phyloP scores from a whole-genome alignment of 2,797 vertebrate species.

The Alca torda region DNA sequence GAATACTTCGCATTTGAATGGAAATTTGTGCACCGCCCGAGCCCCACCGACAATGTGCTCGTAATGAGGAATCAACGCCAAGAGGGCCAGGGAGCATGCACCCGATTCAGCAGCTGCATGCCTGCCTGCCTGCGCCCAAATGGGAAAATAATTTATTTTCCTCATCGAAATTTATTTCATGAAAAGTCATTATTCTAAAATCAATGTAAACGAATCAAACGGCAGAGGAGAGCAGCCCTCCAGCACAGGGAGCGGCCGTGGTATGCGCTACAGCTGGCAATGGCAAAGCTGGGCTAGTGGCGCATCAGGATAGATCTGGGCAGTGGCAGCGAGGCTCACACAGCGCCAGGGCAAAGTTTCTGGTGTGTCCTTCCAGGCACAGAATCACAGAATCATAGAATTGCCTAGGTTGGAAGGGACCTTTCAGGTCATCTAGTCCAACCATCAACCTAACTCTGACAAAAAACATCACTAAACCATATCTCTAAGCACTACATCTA shows the following conservation, averaged over 20 bases:
- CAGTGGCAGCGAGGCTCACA: accelerated
- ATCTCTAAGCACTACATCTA: too few relatives aligned
- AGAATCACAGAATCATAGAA: too few relatives aligned
- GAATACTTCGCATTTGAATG: not conserved
- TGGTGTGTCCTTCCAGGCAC: not conserved
- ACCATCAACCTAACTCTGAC: too few relatives aligned
- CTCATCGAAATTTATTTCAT: not conserved
- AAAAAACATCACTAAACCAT: too few relatives aligned
- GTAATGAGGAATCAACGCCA: not conserved
- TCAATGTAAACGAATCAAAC: not conserved
- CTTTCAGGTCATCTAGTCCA: too few relatives aligned
- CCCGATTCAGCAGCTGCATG: not conserved
- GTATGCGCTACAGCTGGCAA: accelerated
- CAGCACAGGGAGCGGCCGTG: not conserved
- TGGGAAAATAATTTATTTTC: slow-evolving; percentile 1
- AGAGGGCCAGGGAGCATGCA: not conserved
- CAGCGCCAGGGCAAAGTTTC: not conserved
- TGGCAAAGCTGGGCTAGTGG: not conserved
- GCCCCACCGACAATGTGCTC: not conserved
- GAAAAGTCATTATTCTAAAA: slow-evolving; percentile 4
- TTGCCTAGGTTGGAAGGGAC: too few relatives aligned
- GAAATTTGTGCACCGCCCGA: not conserved
- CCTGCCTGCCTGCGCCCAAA: not conserved
- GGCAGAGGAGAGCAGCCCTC: not conserved
- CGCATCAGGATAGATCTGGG: accelerated